phyloP scores from a whole-genome alignment of 2,113 vertebrate species.

The Gymnarchus niloticus region DNA sequence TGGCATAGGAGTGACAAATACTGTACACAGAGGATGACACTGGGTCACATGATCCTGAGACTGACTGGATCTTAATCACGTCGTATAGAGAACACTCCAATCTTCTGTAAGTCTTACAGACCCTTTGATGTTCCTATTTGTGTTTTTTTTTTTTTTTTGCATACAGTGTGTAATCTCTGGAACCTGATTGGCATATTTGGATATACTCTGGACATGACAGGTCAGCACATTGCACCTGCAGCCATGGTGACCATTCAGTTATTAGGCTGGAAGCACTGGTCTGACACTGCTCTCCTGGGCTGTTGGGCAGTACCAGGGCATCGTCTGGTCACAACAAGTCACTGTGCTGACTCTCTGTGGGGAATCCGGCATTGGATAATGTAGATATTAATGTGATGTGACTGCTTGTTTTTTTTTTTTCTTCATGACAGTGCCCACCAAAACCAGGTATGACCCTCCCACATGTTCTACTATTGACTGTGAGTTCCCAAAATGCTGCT shows the following conservation, averaged over 20 bases:
- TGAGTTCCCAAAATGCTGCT: neutral
- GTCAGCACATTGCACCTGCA: slow-evolving; percentile 40
- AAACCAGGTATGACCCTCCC: slow-evolving; percentile 22
- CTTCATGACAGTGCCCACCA: neutral
- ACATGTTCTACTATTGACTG: neutral
- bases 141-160: slow-evolving; percentile 23
- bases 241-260: slow-evolving; percentile 33
- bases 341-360: slow-evolving; percentile 43
- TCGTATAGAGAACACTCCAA: slow-evolving; percentile 18
- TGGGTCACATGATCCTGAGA: neutral
- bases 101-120: slow-evolving; percentile 13
- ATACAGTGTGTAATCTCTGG: too few relatives aligned
- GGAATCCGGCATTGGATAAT: slow-evolving; percentile 54
- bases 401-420: slow-evolving; percentile 41
- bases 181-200: slow-evolving; percentile 30
- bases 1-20: neutral
- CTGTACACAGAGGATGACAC: neutral
- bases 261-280: slow-evolving; percentile 39
- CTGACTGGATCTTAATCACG: neutral
- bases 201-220: slow-evolving; percentile 11
- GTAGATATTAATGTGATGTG: slow-evolving; percentile 63
- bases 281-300: slow-evolving; percentile 43
- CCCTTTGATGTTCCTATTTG: slow-evolving; percentile 28
- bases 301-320: slow-evolving; percentile 36
- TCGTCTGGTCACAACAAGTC: slow-evolving; percentile 43